Percentiles rank a stretch among this genome's conserved stretches.
Evolutionary conservation across 2,113 vertebrate species (phyloP).

Genomic region (Eurypyga helias): DNA sequence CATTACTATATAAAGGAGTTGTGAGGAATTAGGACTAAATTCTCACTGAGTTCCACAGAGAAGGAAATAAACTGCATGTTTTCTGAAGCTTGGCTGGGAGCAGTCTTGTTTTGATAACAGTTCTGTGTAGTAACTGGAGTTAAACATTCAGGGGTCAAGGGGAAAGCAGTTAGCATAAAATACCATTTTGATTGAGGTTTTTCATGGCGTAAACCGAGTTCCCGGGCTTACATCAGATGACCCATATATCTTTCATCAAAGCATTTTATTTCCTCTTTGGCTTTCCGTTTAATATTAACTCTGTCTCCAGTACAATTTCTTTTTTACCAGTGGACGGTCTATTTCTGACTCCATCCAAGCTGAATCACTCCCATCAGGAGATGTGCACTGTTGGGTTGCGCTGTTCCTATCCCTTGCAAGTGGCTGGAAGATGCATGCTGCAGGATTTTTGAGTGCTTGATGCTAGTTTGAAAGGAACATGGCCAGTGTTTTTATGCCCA

Average conservation of each 20-base stretch:
- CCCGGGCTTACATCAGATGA: slow-evolving; percentile 40
- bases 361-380: not conserved
- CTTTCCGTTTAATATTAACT: slow-evolving; percentile 55
- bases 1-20: not conserved
- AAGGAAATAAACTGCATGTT: not conserved
- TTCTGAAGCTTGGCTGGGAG: not conserved
- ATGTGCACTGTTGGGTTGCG: not conserved
- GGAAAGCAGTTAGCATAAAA: slow-evolving; percentile 34
- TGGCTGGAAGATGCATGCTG: not conserved
- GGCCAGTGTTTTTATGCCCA: accelerated
- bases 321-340: not conserved
- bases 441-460: not conserved
- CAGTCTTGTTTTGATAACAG: not conserved
- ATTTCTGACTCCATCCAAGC: not conserved
- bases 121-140: not conserved
- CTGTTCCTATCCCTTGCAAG: accelerated
- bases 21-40: not conserved
- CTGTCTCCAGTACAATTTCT: not conserved
- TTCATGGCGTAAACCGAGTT: not conserved
- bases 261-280: slow-evolving; percentile 36
- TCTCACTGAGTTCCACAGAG: not conserved
- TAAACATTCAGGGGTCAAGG: slow-evolving; percentile 23
- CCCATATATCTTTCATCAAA: slow-evolving; percentile 47
- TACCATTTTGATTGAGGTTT: not conserved
- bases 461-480: not conserved